Percentiles rank a stretch among this genome's conserved stretches.
phyloP scores from a whole-genome alignment of 64 coral and sea anemone genomes.

The Exaiptasia diaphana region DNA sequence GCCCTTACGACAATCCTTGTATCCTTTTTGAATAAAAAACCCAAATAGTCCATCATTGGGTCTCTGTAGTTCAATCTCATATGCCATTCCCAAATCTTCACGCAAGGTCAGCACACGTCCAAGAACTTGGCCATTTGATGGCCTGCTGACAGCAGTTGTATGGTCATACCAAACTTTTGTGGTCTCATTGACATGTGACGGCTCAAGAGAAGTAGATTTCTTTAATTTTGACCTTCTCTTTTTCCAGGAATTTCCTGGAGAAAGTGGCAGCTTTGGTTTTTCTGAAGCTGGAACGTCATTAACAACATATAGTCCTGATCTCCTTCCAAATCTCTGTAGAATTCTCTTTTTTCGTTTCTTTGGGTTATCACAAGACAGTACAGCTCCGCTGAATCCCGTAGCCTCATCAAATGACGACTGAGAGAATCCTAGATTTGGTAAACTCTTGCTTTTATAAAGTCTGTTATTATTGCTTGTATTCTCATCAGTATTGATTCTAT shows the following conservation, averaged over 20 bases:
- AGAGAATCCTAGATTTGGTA: conserved; percentile 35
- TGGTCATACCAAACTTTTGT: conserved; percentile 89
- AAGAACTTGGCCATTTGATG: conserved; percentile 70
- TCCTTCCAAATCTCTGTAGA: conserved; percentile 54
- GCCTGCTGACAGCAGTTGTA: conserved; percentile 76
- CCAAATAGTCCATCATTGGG: conserved; percentile 71
- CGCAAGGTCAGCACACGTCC: conserved; percentile 67
- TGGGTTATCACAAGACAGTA: conserved; percentile 30
- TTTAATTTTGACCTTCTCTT: conserved; percentile 53
- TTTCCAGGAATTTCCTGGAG: conserved; percentile 32
- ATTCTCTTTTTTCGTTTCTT: conserved; percentile 60
- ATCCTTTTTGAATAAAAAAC: conserved; percentile 94
- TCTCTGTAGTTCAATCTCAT: conserved; percentile 80
- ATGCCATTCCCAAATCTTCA: conserved; percentile 71
- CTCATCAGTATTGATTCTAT: neutral
- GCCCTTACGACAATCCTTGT: conserved; percentile 55
- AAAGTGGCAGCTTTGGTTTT: conserved; percentile 59
- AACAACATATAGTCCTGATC: conserved; percentile 89
- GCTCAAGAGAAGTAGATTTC: conserved; percentile 47
- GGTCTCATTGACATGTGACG: conserved; percentile 67
- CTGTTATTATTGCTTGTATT: neutral
- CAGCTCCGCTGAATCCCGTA: neutral
- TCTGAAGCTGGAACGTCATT: conserved; percentile 71
- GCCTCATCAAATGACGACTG: neutral
- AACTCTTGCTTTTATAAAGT: conserved; percentile 34